A percentile compares a stretch with the other conserved stretches of the same genome.
These are phyloP conservation scores for Ornithoptera priamus DNA, from an alignment of 2,888 invertebrate genomes.

Conservation along the genomic window DNA sequence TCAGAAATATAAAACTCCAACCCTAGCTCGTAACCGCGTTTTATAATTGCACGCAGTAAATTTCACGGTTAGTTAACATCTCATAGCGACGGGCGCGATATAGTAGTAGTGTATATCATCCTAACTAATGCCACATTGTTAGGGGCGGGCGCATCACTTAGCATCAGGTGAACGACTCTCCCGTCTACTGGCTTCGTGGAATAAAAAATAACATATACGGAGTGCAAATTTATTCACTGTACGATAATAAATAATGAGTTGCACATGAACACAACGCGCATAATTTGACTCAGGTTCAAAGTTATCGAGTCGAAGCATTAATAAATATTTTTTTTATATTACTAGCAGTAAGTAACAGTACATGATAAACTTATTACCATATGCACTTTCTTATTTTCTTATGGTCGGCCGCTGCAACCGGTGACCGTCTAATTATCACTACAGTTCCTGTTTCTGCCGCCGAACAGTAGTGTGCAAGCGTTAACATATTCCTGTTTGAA, in stretches of 20 bases:
- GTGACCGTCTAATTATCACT: no score
- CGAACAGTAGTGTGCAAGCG: no score
- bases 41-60: constrained; percentile 21
- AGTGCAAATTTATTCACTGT: constrained; percentile 14
- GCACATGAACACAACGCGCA: constrained; percentile 1
- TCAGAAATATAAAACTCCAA: background rate
- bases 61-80: constrained; percentile 16
- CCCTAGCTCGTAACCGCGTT: constrained; percentile 11
- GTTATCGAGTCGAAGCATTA: constrained; percentile 4
- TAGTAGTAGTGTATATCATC: no score
- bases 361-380: background rate
- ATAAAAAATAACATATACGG: constrained; percentile 2
- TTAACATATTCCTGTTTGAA: no score
- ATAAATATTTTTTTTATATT: constrained; percentile 2
- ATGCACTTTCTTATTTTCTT: background rate
- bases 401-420: no score
- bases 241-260: constrained; percentile 20
- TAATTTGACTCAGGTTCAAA: constrained; percentile 17
- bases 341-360: background rate
- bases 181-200: no score
- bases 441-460: no score
- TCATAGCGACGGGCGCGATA: no score
- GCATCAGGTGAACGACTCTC: no score
- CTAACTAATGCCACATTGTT: no score
- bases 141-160: no score